Evolutionary conservation across 2,888 invertebrate species (phyloP).

Genomic region (Heliconius ethilla): DNA sequence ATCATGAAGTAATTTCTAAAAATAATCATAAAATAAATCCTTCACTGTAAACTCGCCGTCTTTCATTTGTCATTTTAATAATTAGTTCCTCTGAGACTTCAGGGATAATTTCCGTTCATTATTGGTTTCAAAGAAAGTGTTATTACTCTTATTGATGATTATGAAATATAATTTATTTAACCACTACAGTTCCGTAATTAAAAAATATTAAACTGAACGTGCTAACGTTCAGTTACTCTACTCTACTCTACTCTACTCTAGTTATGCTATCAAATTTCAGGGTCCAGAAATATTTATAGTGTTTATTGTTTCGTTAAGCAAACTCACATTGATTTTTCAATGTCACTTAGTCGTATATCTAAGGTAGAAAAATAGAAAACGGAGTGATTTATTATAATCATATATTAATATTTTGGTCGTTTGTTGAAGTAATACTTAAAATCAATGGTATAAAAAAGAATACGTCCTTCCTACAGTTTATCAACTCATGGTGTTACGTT

Average conservation of each 20-base stretch:
- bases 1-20: background rate
- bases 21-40: slow-evolving; percentile 10
- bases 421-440: background rate
- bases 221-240: too few relatives aligned
- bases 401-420: too few relatives aligned
- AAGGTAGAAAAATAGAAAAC: background rate
- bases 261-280: background rate
- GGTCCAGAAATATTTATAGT: background rate
- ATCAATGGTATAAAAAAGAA: background rate
- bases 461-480: background rate
- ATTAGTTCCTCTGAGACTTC: slow-evolving; percentile 14
- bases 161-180: slow-evolving; percentile 2
- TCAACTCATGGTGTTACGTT: background rate
- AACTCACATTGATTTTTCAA: background rate
- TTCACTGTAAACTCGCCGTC: slow-evolving; percentile 1
- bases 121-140: slow-evolving; percentile 11
- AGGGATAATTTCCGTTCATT: slow-evolving; percentile 12
- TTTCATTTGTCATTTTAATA: slow-evolving; percentile 18
- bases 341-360: background rate
- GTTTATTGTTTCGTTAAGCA: background rate
- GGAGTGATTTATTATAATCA: background rate
- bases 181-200: background rate
- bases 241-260: too few relatives aligned
- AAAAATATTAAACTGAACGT: background rate
- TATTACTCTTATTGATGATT: background rate